A percentile compares a stretch with the other conserved stretches of the same genome.
These are phyloP conservation scores for Zaprionus davidi DNA, from an alignment of 1,140 invertebrate species.

Conservation along the genomic window DNA sequence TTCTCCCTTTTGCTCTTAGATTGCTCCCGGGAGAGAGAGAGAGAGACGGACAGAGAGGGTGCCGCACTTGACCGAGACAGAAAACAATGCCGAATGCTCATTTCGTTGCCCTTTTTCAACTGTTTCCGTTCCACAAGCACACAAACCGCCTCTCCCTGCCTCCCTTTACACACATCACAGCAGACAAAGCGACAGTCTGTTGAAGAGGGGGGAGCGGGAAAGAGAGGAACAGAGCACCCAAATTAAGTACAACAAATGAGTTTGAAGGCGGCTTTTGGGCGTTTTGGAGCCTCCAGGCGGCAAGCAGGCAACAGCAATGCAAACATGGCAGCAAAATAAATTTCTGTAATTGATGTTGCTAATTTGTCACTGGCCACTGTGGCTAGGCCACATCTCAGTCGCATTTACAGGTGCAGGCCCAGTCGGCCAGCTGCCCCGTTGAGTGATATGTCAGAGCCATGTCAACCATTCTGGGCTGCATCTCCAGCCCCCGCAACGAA, in stretches of 20 bases:
- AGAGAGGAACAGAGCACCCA: conserved; percentile 40
- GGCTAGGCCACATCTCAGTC: conserved; percentile 60
- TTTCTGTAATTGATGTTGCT: conserved; percentile 80
- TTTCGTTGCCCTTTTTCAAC: conserved; percentile 61
- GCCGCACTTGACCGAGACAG: conserved; percentile 43
- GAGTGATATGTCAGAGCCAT: conserved; percentile 63
- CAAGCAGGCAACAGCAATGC: conserved; percentile 22
- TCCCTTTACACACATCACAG: conserved; percentile 9
- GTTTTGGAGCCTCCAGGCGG: conserved; percentile 38
- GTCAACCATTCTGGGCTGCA: conserved; percentile 22
- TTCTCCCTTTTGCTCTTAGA: background rate
- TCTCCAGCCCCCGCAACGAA: conserved; percentile 3
- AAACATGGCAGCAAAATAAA: conserved; percentile 78
- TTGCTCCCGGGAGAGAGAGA: background rate
- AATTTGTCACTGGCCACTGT: conserved; percentile 76
- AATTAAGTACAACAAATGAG: conserved; percentile 82
- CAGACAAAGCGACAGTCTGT: background rate
- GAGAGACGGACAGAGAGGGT: background rate
- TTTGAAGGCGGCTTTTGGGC: conserved; percentile 49
- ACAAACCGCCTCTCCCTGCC: conserved; percentile 45
- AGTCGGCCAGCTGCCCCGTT: conserved; percentile 39
- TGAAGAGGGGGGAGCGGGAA: background rate
- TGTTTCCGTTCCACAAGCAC: conserved; percentile 55
- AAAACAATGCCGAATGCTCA: conserved; percentile 62
- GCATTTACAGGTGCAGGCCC: conserved; percentile 75